These are phyloP conservation scores for Poeciliopsis retropinna DNA, from an alignment of 2,113 vertebrate species.

Conservation along the genomic window DNA sequence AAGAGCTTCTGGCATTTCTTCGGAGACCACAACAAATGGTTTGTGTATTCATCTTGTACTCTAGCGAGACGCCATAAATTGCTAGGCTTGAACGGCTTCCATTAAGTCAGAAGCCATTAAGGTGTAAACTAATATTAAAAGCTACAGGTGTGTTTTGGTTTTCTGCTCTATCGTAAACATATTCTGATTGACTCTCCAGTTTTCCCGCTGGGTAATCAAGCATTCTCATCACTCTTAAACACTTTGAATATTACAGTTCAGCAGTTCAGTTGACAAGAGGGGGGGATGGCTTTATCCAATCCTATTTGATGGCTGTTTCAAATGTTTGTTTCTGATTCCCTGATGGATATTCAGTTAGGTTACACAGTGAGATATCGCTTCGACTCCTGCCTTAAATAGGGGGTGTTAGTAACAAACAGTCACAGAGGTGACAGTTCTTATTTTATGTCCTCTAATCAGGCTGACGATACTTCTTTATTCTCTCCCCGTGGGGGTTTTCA, in stretches of 20 bases:
- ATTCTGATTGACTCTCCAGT: constrained; percentile 67
- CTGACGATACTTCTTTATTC: background rate
- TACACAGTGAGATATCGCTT: background rate
- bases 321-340: constrained; percentile 37
- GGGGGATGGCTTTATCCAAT: constrained; percentile 5
- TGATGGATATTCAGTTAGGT: constrained; percentile 13
- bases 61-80: constrained; percentile 33
- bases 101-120: constrained; percentile 57
- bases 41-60: constrained; percentile 46
- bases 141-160: constrained; percentile 67
- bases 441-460: constrained; percentile 19
- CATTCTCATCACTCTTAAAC: constrained; percentile 66
- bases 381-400: constrained; percentile 11
- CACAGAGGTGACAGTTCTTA: constrained; percentile 6
- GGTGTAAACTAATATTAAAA: constrained; percentile 46
- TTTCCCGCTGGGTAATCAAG: constrained; percentile 71
- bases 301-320: constrained; percentile 13
- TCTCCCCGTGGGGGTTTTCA: background rate
- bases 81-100: constrained; percentile 39
- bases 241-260: constrained; percentile 55
- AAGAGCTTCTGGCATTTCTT: constrained; percentile 42
- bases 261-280: constrained; percentile 11
- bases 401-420: constrained; percentile 4
- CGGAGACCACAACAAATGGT: constrained; percentile 25
- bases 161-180: constrained; percentile 46